A percentile compares a stretch with the other conserved stretches of the same genome.
Conservation (phyloP, 2,797 vertebrate genomes). For the Rhabdomys pumilio region DNA sequence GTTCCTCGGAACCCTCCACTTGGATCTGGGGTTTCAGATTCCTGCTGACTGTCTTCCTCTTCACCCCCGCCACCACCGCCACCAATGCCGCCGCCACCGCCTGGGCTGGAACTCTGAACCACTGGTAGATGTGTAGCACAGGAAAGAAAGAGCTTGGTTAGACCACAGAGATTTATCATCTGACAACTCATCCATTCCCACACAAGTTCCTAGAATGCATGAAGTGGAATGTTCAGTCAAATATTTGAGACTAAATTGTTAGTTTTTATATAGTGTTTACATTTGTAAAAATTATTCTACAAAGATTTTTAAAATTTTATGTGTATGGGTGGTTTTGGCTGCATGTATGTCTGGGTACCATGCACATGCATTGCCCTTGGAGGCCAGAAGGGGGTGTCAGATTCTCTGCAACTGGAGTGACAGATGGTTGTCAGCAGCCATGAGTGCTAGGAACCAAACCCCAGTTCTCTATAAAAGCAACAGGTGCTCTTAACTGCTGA, state of each 20-base stretch:
- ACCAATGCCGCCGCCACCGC: slow-evolving; percentile 75
- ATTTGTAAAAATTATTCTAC: neutral
- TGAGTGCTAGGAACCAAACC: neutral
- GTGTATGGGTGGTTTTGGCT: neutral
- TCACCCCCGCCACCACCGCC: slow-evolving; percentile 87
- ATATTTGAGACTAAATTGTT: slow-evolving; percentile 41
- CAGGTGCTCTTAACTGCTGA: neutral
- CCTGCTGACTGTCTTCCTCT: slow-evolving; percentile 93
- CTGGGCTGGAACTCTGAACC: slow-evolving; percentile 91
- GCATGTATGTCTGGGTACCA: neutral
- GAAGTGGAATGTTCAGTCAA: slow-evolving; percentile 17
- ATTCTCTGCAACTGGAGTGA: neutral
- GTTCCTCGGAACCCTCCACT: slow-evolving; percentile 96
- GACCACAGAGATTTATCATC: slow-evolving; percentile 46
- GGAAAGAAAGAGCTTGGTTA: slow-evolving; percentile 61
- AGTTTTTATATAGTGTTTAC: neutral
- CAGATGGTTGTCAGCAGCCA: neutral
- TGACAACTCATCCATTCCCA: neutral
- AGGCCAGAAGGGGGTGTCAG: neutral
- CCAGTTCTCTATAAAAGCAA: neutral
- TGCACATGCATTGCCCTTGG: neutral
- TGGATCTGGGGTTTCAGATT: slow-evolving; percentile 92
- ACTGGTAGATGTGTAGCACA: slow-evolving; percentile 88
- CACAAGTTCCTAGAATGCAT: neutral
- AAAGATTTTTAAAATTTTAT: neutral